phyloP scores from a whole-genome alignment of 2,888 invertebrate genomes.

The Eumerus sabulonum region DNA sequence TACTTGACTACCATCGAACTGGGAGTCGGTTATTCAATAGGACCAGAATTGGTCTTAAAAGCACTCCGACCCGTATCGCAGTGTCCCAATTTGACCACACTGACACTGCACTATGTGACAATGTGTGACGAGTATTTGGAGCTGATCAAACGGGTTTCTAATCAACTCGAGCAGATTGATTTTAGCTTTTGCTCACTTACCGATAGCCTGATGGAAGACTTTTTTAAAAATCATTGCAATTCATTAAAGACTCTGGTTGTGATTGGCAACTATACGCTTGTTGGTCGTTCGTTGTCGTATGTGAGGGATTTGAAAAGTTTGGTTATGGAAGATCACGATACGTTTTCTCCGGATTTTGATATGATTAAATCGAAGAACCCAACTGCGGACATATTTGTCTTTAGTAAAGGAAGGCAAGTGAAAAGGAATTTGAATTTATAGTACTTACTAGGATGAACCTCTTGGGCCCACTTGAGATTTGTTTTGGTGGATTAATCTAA shows the following conservation, averaged over 20 bases:
- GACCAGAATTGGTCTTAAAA: slow-evolving; percentile 22
- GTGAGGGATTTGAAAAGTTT: slow-evolving; percentile 26
- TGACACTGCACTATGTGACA: slow-evolving; percentile 40
- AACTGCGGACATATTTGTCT: slow-evolving; percentile 39
- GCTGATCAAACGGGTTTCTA: slow-evolving; percentile 23
- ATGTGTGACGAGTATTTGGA: slow-evolving; percentile 45
- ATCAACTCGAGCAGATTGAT: slow-evolving; percentile 48
- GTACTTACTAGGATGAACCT: too few relatives aligned
- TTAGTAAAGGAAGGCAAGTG: slow-evolving; percentile 31
- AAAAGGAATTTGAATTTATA: too few relatives aligned
- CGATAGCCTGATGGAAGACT: slow-evolving; percentile 46
- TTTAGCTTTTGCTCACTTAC: slow-evolving; percentile 53
- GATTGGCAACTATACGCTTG: slow-evolving; percentile 48
- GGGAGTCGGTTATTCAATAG: slow-evolving; percentile 44
- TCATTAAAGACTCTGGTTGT: slow-evolving; percentile 42
- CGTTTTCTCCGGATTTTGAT: slow-evolving; percentile 20
- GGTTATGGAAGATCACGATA: slow-evolving; percentile 43
- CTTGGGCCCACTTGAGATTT: too few relatives aligned
- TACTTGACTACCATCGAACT: slow-evolving; percentile 26
- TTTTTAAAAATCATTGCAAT: slow-evolving; percentile 40
- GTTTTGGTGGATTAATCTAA: too few relatives aligned
- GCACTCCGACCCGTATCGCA: slow-evolving; percentile 18
- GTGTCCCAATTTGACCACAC: slow-evolving; percentile 23
- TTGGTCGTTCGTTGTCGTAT: slow-evolving; percentile 24
- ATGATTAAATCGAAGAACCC: slow-evolving; percentile 45